phyloP scores from a whole-genome alignment of 37 sponge, comb jelly and placozoan genomes.

The Lycopodina hypogea region DNA sequence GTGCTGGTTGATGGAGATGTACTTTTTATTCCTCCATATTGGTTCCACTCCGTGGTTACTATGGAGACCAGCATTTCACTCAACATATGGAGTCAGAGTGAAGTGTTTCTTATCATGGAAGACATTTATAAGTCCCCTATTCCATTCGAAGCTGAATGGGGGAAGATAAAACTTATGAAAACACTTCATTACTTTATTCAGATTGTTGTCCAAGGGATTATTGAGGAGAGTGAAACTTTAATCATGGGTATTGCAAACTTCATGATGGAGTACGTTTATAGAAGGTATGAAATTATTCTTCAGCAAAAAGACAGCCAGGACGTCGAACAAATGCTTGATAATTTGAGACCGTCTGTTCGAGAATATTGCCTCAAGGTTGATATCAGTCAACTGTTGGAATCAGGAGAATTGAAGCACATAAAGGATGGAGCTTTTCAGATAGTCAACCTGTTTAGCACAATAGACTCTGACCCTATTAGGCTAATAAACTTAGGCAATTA shows the following conservation, averaged over 20 bases:
- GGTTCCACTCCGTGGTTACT: constrained; percentile 74
- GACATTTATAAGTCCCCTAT: constrained; percentile 29
- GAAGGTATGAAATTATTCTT: constrained; percentile 23
- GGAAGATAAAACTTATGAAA: constrained; percentile 33
- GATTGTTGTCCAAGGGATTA: not conserved
- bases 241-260: not conserved
- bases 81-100: constrained; percentile 71
- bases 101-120: constrained; percentile 46
- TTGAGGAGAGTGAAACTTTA: not conserved
- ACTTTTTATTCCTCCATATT: constrained; percentile 70
- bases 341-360: not conserved
- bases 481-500: constrained; percentile 65
- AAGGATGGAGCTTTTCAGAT: not conserved
- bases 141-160: constrained; percentile 66
- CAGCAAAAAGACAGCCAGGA: not conserved
- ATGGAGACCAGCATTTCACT: constrained; percentile 60
- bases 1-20: constrained; percentile 37
- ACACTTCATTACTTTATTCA: constrained; percentile 23
- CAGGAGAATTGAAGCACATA: constrained; percentile 5
- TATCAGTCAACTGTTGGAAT: not conserved
- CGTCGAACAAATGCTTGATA: not conserved
- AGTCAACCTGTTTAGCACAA: constrained; percentile 8
- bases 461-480: constrained; percentile 8
- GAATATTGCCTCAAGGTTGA: constrained; percentile 2
- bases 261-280: constrained; percentile 15